A percentile compares a stretch with the other conserved stretches of the same genome.
phyloP scores from a whole-genome alignment of 2,888 invertebrate species.

The Hemithea aestivaria region DNA sequence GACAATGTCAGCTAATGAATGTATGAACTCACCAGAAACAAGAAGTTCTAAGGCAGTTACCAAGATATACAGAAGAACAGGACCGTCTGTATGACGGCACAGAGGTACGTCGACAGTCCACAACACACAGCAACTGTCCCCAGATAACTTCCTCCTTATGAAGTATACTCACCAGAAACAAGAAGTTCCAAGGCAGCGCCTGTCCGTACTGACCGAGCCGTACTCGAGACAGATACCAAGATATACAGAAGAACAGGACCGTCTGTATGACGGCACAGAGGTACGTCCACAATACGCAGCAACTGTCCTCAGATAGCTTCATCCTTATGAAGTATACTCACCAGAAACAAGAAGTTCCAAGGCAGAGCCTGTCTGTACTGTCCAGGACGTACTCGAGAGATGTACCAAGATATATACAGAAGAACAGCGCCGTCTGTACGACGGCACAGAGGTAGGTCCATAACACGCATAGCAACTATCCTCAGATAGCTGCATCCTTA shows the following conservation, averaged over 20 bases:
- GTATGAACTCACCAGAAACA: no score
- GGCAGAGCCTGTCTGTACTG: slow-evolving; percentile 83
- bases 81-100: slow-evolving; percentile 59
- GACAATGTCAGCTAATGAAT: no score
- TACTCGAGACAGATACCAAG: slow-evolving; percentile 76
- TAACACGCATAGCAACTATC: slow-evolving; percentile 22
- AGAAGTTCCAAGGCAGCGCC: slow-evolving; percentile 78
- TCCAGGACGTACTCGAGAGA: slow-evolving; percentile 75
- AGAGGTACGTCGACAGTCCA: no score
- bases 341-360: slow-evolving; percentile 81
- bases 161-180: background rate
- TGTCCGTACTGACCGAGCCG: slow-evolving; percentile 82
- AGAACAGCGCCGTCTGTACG: slow-evolving; percentile 43
- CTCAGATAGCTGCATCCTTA: no score
- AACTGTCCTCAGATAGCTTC: no score
- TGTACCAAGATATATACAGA: slow-evolving; percentile 41
- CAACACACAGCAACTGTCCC: no score
- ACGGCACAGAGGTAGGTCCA: slow-evolving; percentile 37
- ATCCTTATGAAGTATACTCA: slow-evolving; percentile 51
- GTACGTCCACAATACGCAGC: no score
- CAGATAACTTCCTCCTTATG: no score
- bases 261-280: no score
- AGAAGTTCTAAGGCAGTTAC: slow-evolving; percentile 79
- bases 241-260: slow-evolving; percentile 61
- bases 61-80: slow-evolving; percentile 72